Conservation (phyloP, 2,113 vertebrate species). For the Spheniscus mendiculus region DNA sequence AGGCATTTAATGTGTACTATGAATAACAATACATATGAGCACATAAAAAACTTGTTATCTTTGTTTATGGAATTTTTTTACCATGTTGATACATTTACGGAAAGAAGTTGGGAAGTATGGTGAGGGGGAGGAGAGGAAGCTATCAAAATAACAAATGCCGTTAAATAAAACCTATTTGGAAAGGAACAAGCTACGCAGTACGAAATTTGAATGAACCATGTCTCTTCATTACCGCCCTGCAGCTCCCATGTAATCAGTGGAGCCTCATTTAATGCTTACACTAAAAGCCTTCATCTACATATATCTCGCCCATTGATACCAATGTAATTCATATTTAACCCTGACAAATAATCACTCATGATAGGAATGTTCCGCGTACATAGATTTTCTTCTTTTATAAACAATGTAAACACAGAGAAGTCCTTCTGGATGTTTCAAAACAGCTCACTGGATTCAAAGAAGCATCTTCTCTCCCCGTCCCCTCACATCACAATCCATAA, state of each 20-base stretch:
- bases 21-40: constrained; percentile 35
- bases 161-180: constrained; percentile 27
- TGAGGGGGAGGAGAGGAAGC: background rate
- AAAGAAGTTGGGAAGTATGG: background rate
- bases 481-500: background rate
- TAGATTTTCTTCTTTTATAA: background rate
- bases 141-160: constrained; percentile 9
- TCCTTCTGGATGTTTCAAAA: background rate
- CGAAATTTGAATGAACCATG: background rate
- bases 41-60: constrained; percentile 52
- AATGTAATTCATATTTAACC: background rate
- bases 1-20: constrained; percentile 38
- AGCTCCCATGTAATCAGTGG: background rate
- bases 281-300: background rate
- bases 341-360: background rate
- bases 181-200: background rate
- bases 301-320: background rate
- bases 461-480: background rate
- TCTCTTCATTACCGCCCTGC: background rate
- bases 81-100: background rate
- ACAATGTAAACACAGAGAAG: background rate
- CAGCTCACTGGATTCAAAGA: background rate
- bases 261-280: background rate
- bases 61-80: constrained; percentile 31
- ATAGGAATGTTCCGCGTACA: fast-evolving